phyloP scores from a whole-genome alignment of 2,797 vertebrate species.

The Brachymystax lenok region DNA sequence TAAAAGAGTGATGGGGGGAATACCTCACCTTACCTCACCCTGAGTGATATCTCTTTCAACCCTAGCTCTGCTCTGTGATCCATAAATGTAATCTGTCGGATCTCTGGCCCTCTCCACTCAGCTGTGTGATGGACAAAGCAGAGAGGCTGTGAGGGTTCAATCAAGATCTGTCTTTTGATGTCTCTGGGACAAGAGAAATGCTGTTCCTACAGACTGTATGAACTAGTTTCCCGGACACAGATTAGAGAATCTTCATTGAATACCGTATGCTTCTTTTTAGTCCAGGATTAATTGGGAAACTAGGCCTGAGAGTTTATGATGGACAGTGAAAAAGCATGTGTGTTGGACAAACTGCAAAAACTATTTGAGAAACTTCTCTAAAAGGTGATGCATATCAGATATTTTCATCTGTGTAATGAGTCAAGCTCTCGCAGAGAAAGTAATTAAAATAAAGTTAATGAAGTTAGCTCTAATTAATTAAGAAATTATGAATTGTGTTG shows the following conservation, averaged over 20 bases:
- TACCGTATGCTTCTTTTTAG: background rate
- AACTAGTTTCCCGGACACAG: background rate
- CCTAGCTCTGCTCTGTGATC: constrained; percentile 3
- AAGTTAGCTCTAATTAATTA: constrained; percentile 54
- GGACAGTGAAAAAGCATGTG: background rate
- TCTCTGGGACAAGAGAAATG: background rate
- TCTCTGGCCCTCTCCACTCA: background rate
- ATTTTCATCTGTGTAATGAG: constrained; percentile 64
- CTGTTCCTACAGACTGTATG: background rate
- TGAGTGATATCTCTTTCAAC: background rate
- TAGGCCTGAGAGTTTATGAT: constrained; percentile 38
- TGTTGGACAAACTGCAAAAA: too few species aligned
- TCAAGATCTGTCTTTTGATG: background rate
- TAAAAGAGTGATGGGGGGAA: background rate
- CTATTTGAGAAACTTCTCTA: too few species aligned
- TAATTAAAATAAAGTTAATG: constrained; percentile 37
- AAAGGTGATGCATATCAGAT: constrained; percentile 36
- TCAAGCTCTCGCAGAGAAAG: constrained; percentile 60
- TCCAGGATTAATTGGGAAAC: constrained; percentile 15
- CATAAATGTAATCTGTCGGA: background rate
- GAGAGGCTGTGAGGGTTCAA: background rate
- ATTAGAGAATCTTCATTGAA: background rate
- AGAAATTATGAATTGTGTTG: constrained; percentile 71
- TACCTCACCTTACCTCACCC: background rate
- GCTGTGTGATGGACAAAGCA: constrained; percentile 46